A percentile compares a stretch with the other conserved stretches of the same genome.
Conservation (phyloP, 2,888 invertebrate species). For the Hirtodrosophila cameraria region DNA sequence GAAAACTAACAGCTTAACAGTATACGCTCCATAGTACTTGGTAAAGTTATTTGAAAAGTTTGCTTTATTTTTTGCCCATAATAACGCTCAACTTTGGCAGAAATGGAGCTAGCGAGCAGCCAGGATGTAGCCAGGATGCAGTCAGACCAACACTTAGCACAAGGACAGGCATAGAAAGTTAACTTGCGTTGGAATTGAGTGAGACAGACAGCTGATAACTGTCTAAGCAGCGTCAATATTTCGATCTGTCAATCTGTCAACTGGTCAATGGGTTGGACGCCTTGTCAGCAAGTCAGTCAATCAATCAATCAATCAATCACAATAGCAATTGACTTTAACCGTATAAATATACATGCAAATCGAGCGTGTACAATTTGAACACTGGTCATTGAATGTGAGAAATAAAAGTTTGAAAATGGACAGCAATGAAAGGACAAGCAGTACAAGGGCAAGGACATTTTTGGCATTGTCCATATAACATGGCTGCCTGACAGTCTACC, state of each 20-base stretch:
- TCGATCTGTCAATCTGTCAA: conserved; percentile 39
- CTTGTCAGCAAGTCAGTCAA: conserved; percentile 53
- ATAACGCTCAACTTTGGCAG: conserved; percentile 53
- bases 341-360: conserved; percentile 50
- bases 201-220: conserved; percentile 18
- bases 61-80: conserved; percentile 55
- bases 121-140: conserved; percentile 1
- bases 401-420: neutral
- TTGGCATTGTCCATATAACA: conserved; percentile 22
- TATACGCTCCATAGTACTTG: too few relatives aligned
- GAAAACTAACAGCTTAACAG: too few relatives aligned
- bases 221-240: conserved; percentile 31
- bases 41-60: conserved; percentile 35
- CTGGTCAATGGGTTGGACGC: conserved; percentile 33
- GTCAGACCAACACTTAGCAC: neutral
- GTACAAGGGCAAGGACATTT: conserved; percentile 15
- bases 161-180: neutral
- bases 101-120: conserved; percentile 40
- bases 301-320: conserved; percentile 50
- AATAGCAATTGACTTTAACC: conserved; percentile 18
- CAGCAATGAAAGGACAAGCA: too few relatives aligned
- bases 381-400: too few relatives aligned
- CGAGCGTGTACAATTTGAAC: conserved; percentile 1
- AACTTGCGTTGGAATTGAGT: neutral
- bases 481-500: neutral